These are phyloP conservation scores for Gallirallus australis DNA, from an alignment of 2,797 vertebrate species.

Conservation along the genomic window DNA sequence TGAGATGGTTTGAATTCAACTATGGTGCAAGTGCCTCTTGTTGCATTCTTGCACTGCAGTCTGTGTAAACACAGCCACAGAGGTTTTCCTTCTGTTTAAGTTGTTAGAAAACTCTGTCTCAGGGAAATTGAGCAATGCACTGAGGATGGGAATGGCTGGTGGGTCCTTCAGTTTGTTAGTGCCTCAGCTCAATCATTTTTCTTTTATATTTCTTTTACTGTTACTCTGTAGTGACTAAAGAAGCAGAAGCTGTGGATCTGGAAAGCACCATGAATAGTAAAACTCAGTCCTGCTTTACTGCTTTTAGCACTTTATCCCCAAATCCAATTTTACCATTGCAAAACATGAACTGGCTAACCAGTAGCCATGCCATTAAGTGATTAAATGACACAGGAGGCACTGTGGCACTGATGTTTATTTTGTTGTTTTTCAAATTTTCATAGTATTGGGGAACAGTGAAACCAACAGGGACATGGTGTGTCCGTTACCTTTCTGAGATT, in stretches of 20 bases:
- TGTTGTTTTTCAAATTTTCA: neutral
- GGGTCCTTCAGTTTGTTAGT: neutral
- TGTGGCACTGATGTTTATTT: neutral
- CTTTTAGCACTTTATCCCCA: neutral
- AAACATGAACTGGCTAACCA: too few species aligned
- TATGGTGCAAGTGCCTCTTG: neutral
- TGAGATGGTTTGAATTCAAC: neutral
- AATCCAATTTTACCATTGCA: neutral
- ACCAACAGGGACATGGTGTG: accelerated
- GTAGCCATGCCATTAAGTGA: neutral
- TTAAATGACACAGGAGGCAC: neutral
- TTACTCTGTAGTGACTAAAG: neutral
- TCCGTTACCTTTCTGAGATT: neutral
- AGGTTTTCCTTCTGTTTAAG: neutral
- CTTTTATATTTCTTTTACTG: too few species aligned
- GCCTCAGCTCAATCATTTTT: neutral
- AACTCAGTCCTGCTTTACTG: neutral
- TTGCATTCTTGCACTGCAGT: neutral
- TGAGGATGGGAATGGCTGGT: neutral
- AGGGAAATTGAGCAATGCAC: neutral
- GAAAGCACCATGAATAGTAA: neutral
- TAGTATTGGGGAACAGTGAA: accelerated
- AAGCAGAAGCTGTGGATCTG: neutral
- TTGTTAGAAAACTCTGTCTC: neutral
- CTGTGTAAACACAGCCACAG: neutral